Evolutionary conservation across 2,888 invertebrate species (phyloP).

Genomic region (Sarcophaga subvicina): DNA sequence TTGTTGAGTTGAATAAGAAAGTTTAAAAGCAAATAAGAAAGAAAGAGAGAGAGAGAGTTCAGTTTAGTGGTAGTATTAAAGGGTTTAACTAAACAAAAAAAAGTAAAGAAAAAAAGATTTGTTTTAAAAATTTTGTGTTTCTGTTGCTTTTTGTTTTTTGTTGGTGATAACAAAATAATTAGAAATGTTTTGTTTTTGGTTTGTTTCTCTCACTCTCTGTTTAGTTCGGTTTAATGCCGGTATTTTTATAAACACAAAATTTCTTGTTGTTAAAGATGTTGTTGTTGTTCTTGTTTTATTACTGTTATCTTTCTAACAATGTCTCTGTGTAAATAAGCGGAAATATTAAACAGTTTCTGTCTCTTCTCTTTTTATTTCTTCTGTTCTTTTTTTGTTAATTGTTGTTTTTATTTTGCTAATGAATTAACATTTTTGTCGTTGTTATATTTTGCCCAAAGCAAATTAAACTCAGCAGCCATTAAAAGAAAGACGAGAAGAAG

Average conservation of each 20-base stretch:
- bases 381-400: not conserved
- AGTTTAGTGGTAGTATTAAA: too few species aligned
- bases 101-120: too few species aligned
- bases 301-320: not conserved
- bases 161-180: not conserved
- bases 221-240: constrained; percentile 36
- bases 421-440: constrained; percentile 23
- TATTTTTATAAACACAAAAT: constrained; percentile 36
- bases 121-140: not conserved
- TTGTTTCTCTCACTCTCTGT: too few species aligned
- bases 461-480: not conserved
- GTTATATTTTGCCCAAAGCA: constrained; percentile 38
- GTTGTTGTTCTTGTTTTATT: not conserved
- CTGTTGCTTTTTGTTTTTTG: not conserved
- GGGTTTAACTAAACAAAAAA: too few species aligned
- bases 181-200: constrained; percentile 19
- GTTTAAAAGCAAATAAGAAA: too few species aligned
- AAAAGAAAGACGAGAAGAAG: not conserved
- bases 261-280: not conserved
- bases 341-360: constrained; percentile 44
- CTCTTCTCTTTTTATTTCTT: not conserved
- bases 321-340: constrained; percentile 45
- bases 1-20: too few species aligned
- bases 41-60: too few species aligned
- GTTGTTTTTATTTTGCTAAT: not conserved